Percentiles rank a stretch among this genome's conserved stretches.
These are phyloP conservation scores for Zosterops lateralis DNA, from an alignment of 2,113 vertebrate species.

Conservation along the genomic window DNA sequence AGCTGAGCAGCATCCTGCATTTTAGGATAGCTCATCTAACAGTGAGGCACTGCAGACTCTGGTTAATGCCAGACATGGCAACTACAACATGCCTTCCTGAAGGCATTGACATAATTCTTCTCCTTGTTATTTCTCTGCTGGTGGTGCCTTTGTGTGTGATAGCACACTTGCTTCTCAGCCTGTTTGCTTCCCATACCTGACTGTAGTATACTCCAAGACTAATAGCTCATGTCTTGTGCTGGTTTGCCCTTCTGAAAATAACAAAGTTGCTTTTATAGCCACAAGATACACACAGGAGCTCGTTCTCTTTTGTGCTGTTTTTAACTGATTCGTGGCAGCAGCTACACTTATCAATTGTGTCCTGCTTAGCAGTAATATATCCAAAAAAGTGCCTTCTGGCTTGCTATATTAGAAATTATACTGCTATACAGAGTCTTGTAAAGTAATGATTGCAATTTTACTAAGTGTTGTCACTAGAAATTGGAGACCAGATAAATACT, in stretches of 20 bases:
- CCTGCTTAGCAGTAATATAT: neutral
- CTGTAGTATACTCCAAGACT: neutral
- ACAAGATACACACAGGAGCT: neutral
- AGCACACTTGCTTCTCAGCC: neutral
- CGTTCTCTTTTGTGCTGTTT: neutral
- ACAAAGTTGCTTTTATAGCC: neutral
- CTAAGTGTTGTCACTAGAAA: constrained; percentile 1
- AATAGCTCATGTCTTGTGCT: neutral
- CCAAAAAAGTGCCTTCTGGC: neutral
- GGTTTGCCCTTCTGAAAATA: constrained; percentile 5
- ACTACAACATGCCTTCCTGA: neutral
- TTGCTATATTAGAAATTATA: constrained; percentile 10
- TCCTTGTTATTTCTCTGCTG: neutral
- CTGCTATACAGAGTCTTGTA: neutral
- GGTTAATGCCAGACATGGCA: neutral
- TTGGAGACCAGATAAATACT: neutral
- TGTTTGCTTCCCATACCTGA: neutral
- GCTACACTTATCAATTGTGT: neutral
- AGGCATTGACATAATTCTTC: neutral
- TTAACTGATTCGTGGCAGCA: neutral
- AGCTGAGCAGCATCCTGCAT: neutral
- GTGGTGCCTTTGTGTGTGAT: neutral
- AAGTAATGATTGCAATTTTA: constrained; percentile 19
- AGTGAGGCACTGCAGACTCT: neutral
- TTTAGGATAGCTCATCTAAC: neutral